Evolutionary conservation across 2,113 vertebrate genomes (phyloP).

Genomic region (Podilymbus podiceps): DNA sequence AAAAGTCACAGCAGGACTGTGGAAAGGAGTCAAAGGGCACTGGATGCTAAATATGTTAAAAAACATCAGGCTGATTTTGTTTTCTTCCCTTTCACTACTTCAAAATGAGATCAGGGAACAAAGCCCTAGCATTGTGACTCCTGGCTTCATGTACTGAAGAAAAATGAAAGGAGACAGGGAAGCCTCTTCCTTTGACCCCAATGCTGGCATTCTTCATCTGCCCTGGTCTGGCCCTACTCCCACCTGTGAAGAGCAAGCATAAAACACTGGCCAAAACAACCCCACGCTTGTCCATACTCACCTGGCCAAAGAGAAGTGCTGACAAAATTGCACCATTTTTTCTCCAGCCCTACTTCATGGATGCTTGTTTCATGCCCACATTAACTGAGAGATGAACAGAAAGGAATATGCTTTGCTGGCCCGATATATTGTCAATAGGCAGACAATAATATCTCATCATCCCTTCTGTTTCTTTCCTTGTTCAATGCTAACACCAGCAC

Average conservation of each 20-base stretch:
- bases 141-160: neutral
- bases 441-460: neutral
- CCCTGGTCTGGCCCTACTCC: neutral
- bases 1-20: constrained; percentile 26
- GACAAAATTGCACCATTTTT: neutral
- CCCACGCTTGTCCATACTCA: neutral
- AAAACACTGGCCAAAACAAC: neutral
- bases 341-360: fast-evolving
- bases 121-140: neutral
- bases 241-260: neutral
- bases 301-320: neutral
- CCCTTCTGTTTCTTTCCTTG: neutral
- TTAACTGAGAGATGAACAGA: neutral
- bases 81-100: neutral
- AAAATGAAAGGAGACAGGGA: neutral
- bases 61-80: neutral
- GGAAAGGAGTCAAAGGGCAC: constrained; percentile 49
- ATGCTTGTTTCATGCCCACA: neutral
- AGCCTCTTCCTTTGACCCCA: neutral
- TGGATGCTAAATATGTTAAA: neutral
- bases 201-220: neutral
- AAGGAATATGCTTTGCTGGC: neutral
- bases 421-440: fast-evolving
- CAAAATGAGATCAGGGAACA: neutral
- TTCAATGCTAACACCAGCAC: neutral